phyloP scores from a whole-genome alignment of 2,888 invertebrate genomes.

The Lumbricus terrestris region DNA sequence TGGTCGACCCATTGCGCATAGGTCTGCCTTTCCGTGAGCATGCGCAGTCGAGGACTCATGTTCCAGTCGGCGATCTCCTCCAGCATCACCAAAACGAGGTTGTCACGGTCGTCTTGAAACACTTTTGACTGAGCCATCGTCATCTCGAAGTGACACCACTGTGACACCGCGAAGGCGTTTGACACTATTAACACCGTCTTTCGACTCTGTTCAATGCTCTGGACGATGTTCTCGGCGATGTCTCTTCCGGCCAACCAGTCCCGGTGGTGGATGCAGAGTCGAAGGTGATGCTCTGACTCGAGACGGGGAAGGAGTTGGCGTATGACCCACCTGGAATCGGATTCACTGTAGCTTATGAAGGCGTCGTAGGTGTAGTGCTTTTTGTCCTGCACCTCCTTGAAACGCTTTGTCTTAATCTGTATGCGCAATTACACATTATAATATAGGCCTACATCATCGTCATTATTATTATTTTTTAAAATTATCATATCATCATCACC shows the following conservation, averaged over 20 bases:
- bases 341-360: slow-evolving; percentile 71
- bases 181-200: slow-evolving; percentile 70
- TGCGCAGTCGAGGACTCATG: slow-evolving; percentile 66
- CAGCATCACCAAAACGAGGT: slow-evolving; percentile 68
- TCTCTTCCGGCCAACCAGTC: slow-evolving; percentile 73
- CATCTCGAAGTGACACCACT: slow-evolving; percentile 76
- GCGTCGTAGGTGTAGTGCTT: slow-evolving; percentile 65
- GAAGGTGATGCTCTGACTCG: slow-evolving; percentile 62
- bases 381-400: slow-evolving; percentile 54
- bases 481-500: no score
- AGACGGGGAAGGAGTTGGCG: slow-evolving; percentile 66
- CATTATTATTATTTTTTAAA: no score
- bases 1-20: slow-evolving; percentile 24
- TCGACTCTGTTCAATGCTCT: slow-evolving; percentile 70
- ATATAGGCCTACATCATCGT: no score
- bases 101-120: slow-evolving; percentile 63
- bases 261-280: slow-evolving; percentile 71
- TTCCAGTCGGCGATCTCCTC: slow-evolving; percentile 68
- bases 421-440: no score
- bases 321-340: slow-evolving; percentile 69
- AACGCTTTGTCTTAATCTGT: not conserved
- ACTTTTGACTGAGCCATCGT: slow-evolving; percentile 68
- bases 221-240: slow-evolving; percentile 72
- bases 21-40: slow-evolving; percentile 13
- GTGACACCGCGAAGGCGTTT: slow-evolving; percentile 67